Percentiles rank a stretch among this genome's conserved stretches.
These are phyloP conservation scores for Bufo bufo DNA, from an alignment of 2,113 vertebrate genomes.

Conservation along the genomic window DNA sequence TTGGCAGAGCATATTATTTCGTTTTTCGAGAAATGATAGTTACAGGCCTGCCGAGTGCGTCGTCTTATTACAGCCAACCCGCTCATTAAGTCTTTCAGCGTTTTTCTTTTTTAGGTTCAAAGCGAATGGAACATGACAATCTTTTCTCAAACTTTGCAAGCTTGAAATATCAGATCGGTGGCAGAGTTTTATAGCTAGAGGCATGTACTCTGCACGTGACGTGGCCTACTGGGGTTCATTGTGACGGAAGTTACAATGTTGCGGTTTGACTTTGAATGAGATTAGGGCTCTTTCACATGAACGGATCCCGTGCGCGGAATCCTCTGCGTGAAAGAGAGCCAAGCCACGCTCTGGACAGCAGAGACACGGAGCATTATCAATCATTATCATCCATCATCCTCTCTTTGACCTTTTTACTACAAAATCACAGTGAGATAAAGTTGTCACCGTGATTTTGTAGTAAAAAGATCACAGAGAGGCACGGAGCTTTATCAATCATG, in stretches of 20 bases:
- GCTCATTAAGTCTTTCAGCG: constrained; percentile 21
- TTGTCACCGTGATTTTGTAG: too few species aligned
- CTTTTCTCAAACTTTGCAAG: constrained; percentile 16
- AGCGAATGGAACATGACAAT: constrained; percentile 31
- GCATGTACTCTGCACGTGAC: not conserved
- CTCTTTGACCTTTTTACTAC: too few species aligned
- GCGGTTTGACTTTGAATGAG: not conserved
- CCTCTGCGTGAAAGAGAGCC: too few species aligned
- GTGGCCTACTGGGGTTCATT: not conserved
- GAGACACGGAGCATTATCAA: too few species aligned
- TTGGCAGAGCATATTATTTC: constrained; percentile 14
- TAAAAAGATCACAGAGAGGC: too few species aligned
- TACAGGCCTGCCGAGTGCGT: not conserved
- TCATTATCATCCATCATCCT: too few species aligned
- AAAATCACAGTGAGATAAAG: too few species aligned
- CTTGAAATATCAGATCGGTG: not conserved
- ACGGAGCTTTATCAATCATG: too few species aligned
- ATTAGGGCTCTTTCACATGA: not conserved
- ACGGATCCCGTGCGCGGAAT: too few species aligned
- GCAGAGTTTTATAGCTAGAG: not conserved
- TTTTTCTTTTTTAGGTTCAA: not conserved
- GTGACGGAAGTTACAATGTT: not conserved
- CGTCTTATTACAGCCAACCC: constrained; percentile 32
- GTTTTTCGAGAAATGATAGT: constrained; percentile 11
- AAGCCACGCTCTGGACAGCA: too few species aligned